A percentile compares a stretch with the other conserved stretches of the same genome.
phyloP scores from a whole-genome alignment of 1,140 invertebrate species.

The Drosophila persimilis region DNA sequence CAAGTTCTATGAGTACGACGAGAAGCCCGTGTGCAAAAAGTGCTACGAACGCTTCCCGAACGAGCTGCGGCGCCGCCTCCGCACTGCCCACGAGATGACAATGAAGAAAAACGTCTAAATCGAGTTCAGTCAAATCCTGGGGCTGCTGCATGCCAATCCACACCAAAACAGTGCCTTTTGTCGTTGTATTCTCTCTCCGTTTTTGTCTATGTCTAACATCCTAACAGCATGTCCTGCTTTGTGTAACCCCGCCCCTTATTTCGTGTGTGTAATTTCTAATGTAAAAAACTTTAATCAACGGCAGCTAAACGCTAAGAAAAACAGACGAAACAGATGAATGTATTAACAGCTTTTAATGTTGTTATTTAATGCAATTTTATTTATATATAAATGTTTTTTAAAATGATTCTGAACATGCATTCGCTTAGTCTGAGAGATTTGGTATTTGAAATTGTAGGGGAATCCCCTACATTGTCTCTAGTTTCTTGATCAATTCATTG shows the following conservation, averaged over 20 bases:
- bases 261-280: conserved; percentile 61
- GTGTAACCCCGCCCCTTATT: conserved; percentile 19
- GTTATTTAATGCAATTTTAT: conserved; percentile 74
- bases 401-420: conserved; percentile 29
- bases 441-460: conserved; percentile 5
- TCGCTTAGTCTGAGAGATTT: not conserved
- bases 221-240: conserved; percentile 39
- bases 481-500: conserved; percentile 12
- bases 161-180: conserved; percentile 65
- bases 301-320: conserved; percentile 41
- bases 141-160: conserved; percentile 11
- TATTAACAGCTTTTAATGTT: conserved; percentile 67
- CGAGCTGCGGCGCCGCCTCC: conserved; percentile 94
- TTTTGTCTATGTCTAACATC: conserved; percentile 57
- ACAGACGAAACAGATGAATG: conserved; percentile 32
- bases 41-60: conserved; percentile 98
- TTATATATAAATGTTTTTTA: conserved; percentile 70
- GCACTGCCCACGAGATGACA: conserved; percentile 90
- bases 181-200: conserved; percentile 20
- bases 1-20: conserved; percentile 99
- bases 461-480: conserved; percentile 7
- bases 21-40: conserved; percentile 98
- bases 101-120: conserved; percentile 78
- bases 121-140: not conserved
- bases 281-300: conserved; percentile 27